Evolutionary conservation across 2,113 vertebrate genomes (phyloP), one percentile per base, ranked within the genome.

Genomic region (Tricholaema leucomelas): DNA sequence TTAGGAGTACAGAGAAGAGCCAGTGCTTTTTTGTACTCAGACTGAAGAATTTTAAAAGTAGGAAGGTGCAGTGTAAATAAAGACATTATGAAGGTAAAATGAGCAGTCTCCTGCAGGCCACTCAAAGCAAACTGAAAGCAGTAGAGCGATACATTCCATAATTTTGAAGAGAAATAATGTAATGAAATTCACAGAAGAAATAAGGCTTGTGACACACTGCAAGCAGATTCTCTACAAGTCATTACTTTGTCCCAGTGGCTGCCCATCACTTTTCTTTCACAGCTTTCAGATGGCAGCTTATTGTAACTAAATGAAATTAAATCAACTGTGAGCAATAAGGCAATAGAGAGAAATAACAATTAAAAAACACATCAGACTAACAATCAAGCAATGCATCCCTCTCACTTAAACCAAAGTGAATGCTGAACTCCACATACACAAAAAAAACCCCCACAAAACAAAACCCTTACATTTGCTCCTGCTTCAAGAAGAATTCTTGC

Each of bases 401-500:
- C 40, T 78, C 9, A 24, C 40, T 69, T 78, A 91, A 80, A 55
- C 8, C 18, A 64, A 73, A 10, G 28, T 52, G 50, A 92, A 30
- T 58, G 38, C 0, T 81, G 30, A 17, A 65, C 20, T 81, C 81
- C 46, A 71, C 28, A 38, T 21, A 35, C 1, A 18, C 50, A 67
- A 60, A 40, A 27, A 64, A 56, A 31, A 50, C 15, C n/a, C n/a
- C n/a, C n/a, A n/a, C n/a, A n/a, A n/a, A n/a, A n/a, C 27, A 28
- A 33, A 23, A 8, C 56, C 95, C 98, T 98, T 97, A 99, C 99
- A 80, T 99, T 99, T 60, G 98, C 99, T 95, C 99, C 99, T 40
- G 99, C 99, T 92, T 99, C 98, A 46, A 99, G 98, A 73, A 99
- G 98, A 42, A 98, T 98, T 93, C 98, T 97, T 77, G 98, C 98